These are phyloP conservation scores for Ophthalmolycus amberensis DNA, from an alignment of 2,113 vertebrate species.

Conservation along the genomic window DNA sequence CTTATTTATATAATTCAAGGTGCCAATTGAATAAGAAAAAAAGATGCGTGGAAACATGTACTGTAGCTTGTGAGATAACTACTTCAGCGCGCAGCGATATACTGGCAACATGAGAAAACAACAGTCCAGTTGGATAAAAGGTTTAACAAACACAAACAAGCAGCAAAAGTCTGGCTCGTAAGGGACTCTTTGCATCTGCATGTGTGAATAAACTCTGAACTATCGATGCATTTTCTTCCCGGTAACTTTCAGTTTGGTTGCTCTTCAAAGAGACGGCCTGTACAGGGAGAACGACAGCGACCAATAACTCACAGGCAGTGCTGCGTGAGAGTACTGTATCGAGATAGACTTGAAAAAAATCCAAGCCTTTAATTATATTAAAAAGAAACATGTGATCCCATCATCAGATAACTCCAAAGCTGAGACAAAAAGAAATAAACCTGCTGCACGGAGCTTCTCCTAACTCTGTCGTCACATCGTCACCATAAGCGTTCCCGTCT, in stretches of 20 bases:
- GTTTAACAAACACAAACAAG: neutral
- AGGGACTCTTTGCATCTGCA: neutral
- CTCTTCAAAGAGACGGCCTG: neutral
- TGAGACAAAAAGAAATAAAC: constrained; percentile 3
- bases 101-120: neutral
- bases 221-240: neutral
- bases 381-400: neutral
- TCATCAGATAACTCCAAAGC: constrained; percentile 12
- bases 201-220: neutral
- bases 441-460: neutral
- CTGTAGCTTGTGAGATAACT: neutral
- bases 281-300: neutral
- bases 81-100: neutral
- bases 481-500: constrained; percentile 41
- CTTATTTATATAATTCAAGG: neutral
- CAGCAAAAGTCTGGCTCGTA: neutral
- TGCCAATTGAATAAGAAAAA: neutral
- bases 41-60: neutral
- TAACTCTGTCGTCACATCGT: constrained; percentile 6
- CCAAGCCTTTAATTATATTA: neutral
- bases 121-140: neutral
- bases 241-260: neutral
- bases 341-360: no score
- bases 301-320: neutral
- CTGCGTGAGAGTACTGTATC: neutral